Base-by-base conservation (phyloP, 2,797 vertebrate species). In the Periophthalmus magnuspinnatus region DNA sequence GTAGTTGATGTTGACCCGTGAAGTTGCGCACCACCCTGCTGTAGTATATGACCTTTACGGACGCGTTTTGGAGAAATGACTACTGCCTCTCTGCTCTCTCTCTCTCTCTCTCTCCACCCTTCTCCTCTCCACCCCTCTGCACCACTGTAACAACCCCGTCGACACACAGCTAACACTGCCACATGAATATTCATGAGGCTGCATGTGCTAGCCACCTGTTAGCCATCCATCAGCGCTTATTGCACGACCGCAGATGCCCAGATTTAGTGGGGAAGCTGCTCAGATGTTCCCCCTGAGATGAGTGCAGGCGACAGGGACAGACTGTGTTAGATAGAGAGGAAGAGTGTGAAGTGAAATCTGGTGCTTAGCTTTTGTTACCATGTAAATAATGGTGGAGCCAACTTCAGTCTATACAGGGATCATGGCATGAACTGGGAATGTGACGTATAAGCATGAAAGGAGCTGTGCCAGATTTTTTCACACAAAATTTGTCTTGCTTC, bases 141-240 rank as follows among this genome's bases (percentile, higher is more conserved):
- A 22, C 19, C 11, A n/a, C 58, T 36, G 58, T 36, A 41, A n/a
- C 58, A 36, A 21, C 34, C 32, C n/a, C 21, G 14, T n/a, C 34
- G 10, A 19, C 55, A 6, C 33, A 28, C 33, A 2, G 21, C 60
- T 62, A 62, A 62, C 60, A 16, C 21, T 22, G 36, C 13, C 34
- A 6, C 10, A 60, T 65, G 62, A 45, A 65, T 65, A 65, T 50
- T 65, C 24, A 65, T 65, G 3, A 47, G 19, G 6, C 62, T 21
- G 41, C 45, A 33, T 45, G 41, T 62, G 60, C 47, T 45, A 65
- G 45, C 41, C 41, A 65, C 62, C 62, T 65, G 62, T 50, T 65
- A 47, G 62, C 62, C 62, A 65, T 65, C 47, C 41, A 65, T 65
- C 62, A 65, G 62, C 17, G 9, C 24, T 65, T 65, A 65, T 50